phyloP scores from a whole-genome alignment of 2,888 invertebrate species.

The Gymnocheta viridis region DNA sequence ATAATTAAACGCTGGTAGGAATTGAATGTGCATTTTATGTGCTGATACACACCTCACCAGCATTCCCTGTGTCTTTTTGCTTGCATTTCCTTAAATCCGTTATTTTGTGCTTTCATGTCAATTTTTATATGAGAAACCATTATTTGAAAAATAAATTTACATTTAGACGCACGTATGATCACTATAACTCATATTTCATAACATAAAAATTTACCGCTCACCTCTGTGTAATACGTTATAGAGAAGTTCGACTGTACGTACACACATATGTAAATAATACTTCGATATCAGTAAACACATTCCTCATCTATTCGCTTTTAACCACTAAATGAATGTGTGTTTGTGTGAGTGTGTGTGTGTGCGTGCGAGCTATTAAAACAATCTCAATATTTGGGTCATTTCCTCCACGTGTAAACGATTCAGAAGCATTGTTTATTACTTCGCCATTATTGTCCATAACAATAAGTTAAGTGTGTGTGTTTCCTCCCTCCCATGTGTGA shows the following conservation, averaged over 20 bases:
- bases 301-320: neutral
- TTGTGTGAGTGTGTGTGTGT: neutral
- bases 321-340: neutral
- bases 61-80: too few relatives aligned
- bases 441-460: neutral
- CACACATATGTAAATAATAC: neutral
- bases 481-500: neutral
- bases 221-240: too few relatives aligned
- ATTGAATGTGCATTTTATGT: too few relatives aligned
- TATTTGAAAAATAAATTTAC: too few relatives aligned
- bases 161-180: too few relatives aligned
- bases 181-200: too few relatives aligned
- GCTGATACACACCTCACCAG: too few relatives aligned
- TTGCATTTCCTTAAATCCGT: too few relatives aligned
- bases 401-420: conserved; percentile 77
- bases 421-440: conserved; percentile 62
- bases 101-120: too few relatives aligned
- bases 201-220: too few relatives aligned
- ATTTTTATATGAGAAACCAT: too few relatives aligned
- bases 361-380: neutral
- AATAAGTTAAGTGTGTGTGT: neutral
- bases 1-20: too few relatives aligned
- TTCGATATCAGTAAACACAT: neutral
- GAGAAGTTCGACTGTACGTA: neutral
- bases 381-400: conserved; percentile 73